Percentiles rank a stretch among this genome's conserved stretches.
Evolutionary conservation across 2,888 invertebrate genomes (phyloP).

Genomic region (Camptogramma bilineatum): DNA sequence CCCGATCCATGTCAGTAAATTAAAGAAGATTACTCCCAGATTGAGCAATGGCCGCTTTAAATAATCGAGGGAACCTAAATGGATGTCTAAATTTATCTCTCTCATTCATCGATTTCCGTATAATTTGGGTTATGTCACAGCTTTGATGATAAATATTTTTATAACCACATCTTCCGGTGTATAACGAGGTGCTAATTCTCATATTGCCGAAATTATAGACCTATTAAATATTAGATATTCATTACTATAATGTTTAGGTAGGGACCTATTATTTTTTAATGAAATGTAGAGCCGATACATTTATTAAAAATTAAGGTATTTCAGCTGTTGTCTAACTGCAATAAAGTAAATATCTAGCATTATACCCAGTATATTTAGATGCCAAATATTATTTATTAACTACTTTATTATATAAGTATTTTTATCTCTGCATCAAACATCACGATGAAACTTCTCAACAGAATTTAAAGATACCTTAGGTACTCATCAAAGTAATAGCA

Average conservation of each 20-base stretch:
- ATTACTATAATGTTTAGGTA: neutral
- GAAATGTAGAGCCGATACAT: neutral
- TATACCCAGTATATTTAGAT: no score
- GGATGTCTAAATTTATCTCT: slow-evolving; percentile 44
- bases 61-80: slow-evolving; percentile 39
- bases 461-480: no score
- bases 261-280: neutral
- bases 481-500: no score
- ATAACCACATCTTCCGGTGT: slow-evolving; percentile 25
- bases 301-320: no score
- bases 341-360: no score
- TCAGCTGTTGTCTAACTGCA: no score
- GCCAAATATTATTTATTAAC: neutral
- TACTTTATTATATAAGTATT: neutral
- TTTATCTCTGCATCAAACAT: no score
- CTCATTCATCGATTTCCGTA: slow-evolving; percentile 40
- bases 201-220: slow-evolving; percentile 28
- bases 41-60: slow-evolving; percentile 54
- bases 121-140: slow-evolving; percentile 46
- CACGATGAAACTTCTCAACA: no score
- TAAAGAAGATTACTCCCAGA: slow-evolving; percentile 60
- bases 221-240: neutral
- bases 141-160: slow-evolving; percentile 39
- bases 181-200: slow-evolving; percentile 19
- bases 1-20: slow-evolving; percentile 60